Evolutionary conservation across 2,113 vertebrate genomes (phyloP), one percentile per base, ranked within the genome.

Genomic region (Gnathonemus echidnorhynchus): DNA sequence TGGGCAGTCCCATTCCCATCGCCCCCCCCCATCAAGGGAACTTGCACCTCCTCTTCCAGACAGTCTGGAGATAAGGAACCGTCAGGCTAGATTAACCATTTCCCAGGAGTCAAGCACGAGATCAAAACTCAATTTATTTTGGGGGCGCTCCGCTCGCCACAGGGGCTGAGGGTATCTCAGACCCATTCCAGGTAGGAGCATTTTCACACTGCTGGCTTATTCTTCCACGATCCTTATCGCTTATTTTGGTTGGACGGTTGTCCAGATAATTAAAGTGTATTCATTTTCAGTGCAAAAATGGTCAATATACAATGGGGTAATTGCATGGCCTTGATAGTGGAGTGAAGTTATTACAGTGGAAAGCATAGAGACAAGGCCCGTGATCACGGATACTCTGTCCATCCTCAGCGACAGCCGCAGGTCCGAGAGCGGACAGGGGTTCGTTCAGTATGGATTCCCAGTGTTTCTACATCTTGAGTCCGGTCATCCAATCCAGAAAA

Each of bases 41-140:
- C 45, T 86, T 13, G 42, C 42, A 80, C 74, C 74, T 80, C 15
- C 46, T n/a, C 83, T 86, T 24, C 46, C 48, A 86, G 48, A 49
- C 48, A 27, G 45, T 86, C 84, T 86, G 84, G 45, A 86, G 48
- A 86, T 49, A 86, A 49, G 48, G 24, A 86, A 27, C 84, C 46
- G 10, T 15, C 45, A 49, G 46, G n/a, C 24, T 42, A 27, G 46
- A 86, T 48, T 49, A 27, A 49, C 84, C 10, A 48, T 50, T 27
- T 50, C 84, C 84, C 84, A 27, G 7, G 45, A 86, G 84, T 48
- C 46, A 48, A 50, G 13, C 84, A 2, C 6, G 5, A 86, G 45
- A 86, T 86, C 84, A 50, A 86, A 86, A 86, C 48, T 46, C 84
- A 50, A 86, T 86, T 86, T 50, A 86, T 86, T 86, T 50, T 15